Evolutionary conservation across 1,140 invertebrate genomes (phyloP).

Genomic region (Coboldia fuscipes): DNA sequence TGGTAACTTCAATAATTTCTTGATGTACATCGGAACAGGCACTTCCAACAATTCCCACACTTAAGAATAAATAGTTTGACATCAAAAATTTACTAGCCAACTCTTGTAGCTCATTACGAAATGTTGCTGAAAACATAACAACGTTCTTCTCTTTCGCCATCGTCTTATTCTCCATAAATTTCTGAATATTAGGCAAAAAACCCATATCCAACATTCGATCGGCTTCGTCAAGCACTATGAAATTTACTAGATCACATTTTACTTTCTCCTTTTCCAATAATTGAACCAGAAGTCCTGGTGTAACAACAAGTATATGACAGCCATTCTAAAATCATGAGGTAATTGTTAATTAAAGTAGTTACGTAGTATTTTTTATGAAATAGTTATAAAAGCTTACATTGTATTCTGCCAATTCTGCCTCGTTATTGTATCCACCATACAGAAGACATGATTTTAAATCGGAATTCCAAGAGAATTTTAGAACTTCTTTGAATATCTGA

Average conservation of each 20-base stretch:
- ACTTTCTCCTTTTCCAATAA: constrained; percentile 57
- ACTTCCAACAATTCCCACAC: constrained; percentile 71
- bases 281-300: constrained; percentile 77
- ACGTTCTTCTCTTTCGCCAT: constrained; percentile 56
- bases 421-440: constrained; percentile 71
- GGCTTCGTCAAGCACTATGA: constrained; percentile 84
- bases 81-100: constrained; percentile 51
- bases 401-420: too few relatives aligned
- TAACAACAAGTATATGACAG: constrained; percentile 81
- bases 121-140: constrained; percentile 90
- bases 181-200: constrained; percentile 55
- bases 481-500: constrained; percentile 6
- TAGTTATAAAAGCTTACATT: too few relatives aligned
- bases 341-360: neutral
- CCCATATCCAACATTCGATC: constrained; percentile 94
- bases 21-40: constrained; percentile 82
- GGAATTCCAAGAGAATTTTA: constrained; percentile 34
- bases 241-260: constrained; percentile 46
- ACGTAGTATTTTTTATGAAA: too few relatives aligned
- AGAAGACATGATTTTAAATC: constrained; percentile 51
- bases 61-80: constrained; percentile 64
- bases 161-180: constrained; percentile 46
- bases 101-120: constrained; percentile 60
- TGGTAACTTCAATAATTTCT: constrained; percentile 47
- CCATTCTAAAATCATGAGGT: constrained; percentile 31